A percentile compares a stretch with the other conserved stretches of the same genome.
phyloP scores from a whole-genome alignment of 2,797 vertebrate genomes.

The Cynodonichthys magdalenae region DNA sequence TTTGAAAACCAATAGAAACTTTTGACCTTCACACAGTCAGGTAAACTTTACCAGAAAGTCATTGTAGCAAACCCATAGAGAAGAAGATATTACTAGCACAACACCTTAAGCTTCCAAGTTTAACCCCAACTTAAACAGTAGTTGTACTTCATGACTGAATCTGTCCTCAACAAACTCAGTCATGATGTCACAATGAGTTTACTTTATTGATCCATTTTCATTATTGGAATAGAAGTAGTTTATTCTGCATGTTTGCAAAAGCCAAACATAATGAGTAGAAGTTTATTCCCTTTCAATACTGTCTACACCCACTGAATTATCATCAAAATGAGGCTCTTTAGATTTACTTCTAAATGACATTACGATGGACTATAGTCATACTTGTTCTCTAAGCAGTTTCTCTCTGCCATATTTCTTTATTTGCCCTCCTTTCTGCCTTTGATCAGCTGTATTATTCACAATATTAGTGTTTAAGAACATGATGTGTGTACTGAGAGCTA shows the following conservation, averaged over 20 bases:
- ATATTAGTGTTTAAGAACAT: constrained; percentile 33
- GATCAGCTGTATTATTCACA: constrained; percentile 33
- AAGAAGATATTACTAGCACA: constrained; percentile 24
- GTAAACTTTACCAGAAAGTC: constrained; percentile 10
- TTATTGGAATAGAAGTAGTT: background rate
- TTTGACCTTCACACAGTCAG: constrained; percentile 32
- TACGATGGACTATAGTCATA: constrained; percentile 2
- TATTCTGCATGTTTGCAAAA: background rate
- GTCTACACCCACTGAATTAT: constrained; percentile 11
- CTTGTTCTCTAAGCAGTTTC: constrained; percentile 32
- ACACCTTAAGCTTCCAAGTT: constrained; percentile 7
- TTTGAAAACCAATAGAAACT: constrained; percentile 38
- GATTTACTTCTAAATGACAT: constrained; percentile 20
- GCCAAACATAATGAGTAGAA: background rate
- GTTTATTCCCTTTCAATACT: too few relatives aligned
- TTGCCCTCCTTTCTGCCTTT: constrained; percentile 17
- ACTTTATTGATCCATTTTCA: constrained; percentile 1
- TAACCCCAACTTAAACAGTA: constrained; percentile 42
- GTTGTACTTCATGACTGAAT: constrained; percentile 10
- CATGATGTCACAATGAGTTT: constrained; percentile 1
- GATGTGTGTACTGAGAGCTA: constrained; percentile 18
- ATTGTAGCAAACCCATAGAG: constrained; percentile 3
- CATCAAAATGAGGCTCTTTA: constrained; percentile 19
- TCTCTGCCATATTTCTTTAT: constrained; percentile 30
- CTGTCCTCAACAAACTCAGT: constrained; percentile 10